Base-by-base conservation (phyloP, 2,797 vertebrate species). In the Silurus aristotelis region DNA sequence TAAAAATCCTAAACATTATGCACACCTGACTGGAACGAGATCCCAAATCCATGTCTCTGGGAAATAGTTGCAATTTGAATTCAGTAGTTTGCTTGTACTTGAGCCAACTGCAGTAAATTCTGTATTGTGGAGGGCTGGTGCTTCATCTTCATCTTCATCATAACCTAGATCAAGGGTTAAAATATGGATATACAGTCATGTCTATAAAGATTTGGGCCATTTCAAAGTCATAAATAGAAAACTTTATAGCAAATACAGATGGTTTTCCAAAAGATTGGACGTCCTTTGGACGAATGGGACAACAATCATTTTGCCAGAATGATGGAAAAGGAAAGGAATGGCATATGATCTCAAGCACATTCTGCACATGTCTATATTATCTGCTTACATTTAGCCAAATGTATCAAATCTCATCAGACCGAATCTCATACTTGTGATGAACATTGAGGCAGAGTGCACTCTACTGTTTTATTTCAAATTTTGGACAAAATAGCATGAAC, bases 41-140 rank as follows among this genome's bases (percentile, higher is more conserved):
- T 96, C 90, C 96, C 96, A 97, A 83, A 97, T 93, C 95, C 95
- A 97, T 0, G 95, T 96, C 88, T 96, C 92, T 0, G 93, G 91
- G 55, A 96, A 95, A 89, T 91, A 94, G 0, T 85, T 94, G 83
- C 94, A 93, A 70, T 94, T 66, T 1, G 91, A 89, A n/a, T 78
- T 86, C 85, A 91, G 70, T 25, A 84, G 85, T 61, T 85, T 84
- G 22, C 56, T 19, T 20, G n/a, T 5, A 52, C 55, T 43, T 70
- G 25, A 80, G 20, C 13, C n/a, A 55, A 0, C 6, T 6, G 72
- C 25, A 4, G 52, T 5, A 9, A 19, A 10, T 56, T 56, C 52
- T 10, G 2, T 76, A 25, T 5, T 0, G 22, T n/a, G 13, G 71
- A n/a, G 0, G 2, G 2, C 13, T 3, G 48, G n/a, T 52, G 46